Conservation (phyloP, 2,113 vertebrate species). For the Cebus imitator region DNA sequence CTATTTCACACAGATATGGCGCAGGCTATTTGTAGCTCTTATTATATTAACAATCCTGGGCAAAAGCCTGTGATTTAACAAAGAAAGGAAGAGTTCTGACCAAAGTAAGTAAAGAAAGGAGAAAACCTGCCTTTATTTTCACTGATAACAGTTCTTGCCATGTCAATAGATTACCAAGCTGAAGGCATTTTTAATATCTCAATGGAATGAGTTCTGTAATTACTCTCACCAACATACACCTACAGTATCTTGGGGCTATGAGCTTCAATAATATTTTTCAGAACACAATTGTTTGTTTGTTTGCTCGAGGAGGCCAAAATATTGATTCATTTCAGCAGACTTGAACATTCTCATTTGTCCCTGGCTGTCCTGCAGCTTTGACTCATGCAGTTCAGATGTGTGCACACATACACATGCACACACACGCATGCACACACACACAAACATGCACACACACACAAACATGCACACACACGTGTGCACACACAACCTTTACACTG, state of each 20-base stretch:
- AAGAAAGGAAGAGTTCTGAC: constrained; percentile 16
- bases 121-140: constrained; percentile 62
- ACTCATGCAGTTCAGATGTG: neutral
- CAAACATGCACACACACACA: neutral
- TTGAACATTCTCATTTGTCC: neutral
- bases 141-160: neutral
- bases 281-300: constrained; percentile 34
- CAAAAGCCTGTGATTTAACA: constrained; percentile 14
- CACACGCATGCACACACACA: neutral
- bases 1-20: neutral
- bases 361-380: neutral
- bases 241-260: constrained; percentile 56
- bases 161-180: neutral
- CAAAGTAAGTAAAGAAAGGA: neutral
- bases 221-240: constrained; percentile 23
- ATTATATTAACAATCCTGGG: neutral
- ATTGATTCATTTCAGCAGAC: constrained; percentile 39
- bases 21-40: neutral
- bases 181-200: constrained; percentile 55
- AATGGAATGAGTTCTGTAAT: constrained; percentile 52
- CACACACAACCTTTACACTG: neutral
- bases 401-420: no score
- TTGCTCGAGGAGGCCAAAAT: neutral
- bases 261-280: constrained; percentile 63
- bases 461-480: neutral